Evolutionary conservation across 53 echinoderm and acorn worm genomes (phyloP).

Genomic region (Henricia sp.): DNA sequence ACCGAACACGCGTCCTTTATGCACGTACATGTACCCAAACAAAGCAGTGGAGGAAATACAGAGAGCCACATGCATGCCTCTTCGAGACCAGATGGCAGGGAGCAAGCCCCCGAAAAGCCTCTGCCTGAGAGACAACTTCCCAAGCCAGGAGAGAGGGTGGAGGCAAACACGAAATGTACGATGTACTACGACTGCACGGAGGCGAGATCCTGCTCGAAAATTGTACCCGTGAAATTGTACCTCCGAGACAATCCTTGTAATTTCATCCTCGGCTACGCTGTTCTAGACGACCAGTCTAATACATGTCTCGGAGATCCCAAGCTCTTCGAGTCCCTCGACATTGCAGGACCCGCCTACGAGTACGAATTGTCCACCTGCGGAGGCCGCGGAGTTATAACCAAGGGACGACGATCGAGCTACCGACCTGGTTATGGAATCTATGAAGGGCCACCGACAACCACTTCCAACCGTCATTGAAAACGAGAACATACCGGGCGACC

Average conservation of each 20-base stretch:
- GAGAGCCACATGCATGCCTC: not conserved
- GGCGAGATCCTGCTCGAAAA: constrained; percentile 52
- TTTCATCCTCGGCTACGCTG: constrained; percentile 46
- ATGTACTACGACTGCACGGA: constrained; percentile 14
- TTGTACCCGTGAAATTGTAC: constrained; percentile 60
- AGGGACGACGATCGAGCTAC: constrained; percentile 27
- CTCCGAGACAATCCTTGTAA: constrained; percentile 16
- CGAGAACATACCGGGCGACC: constrained; percentile 44
- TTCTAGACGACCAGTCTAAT: constrained; percentile 66
- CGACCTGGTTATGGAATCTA: constrained; percentile 38
- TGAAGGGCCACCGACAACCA: constrained; percentile 28
- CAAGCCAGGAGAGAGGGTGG: too few relatives aligned
- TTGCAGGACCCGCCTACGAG: constrained; percentile 25
- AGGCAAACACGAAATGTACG: constrained; percentile 59
- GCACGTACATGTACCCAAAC: not conserved
- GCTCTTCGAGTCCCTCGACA: constrained; percentile 22
- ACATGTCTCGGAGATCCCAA: constrained; percentile 47
- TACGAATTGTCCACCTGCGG: constrained; percentile 62
- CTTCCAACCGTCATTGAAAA: constrained; percentile 61
- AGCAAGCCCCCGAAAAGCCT: too few relatives aligned
- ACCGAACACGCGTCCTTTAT: constrained; percentile 2
- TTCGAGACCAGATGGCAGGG: not conserved
- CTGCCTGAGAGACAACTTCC: too few relatives aligned
- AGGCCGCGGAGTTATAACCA: not conserved
- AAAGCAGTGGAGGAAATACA: not conserved